These are phyloP conservation scores for Leguminivora glycinivorella DNA, from an alignment of 1,140 invertebrate genomes.

Conservation along the genomic window DNA sequence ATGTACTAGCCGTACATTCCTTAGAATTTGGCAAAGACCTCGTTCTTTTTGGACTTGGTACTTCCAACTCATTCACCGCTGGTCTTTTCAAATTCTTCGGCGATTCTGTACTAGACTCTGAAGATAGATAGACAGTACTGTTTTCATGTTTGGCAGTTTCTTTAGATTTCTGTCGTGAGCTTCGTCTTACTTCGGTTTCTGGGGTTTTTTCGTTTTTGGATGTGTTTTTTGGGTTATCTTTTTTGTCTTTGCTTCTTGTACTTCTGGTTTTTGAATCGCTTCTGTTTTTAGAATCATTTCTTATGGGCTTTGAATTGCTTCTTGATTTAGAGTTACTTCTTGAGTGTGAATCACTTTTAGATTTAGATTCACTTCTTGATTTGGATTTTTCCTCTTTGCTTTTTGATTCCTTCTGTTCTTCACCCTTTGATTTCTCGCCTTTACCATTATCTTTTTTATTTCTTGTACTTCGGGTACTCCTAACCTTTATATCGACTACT, in stretches of 20 bases:
- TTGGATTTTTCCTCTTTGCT: constrained; percentile 22
- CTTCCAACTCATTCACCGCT: constrained; percentile 32
- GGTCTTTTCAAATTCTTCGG: constrained; percentile 44
- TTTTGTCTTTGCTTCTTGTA: constrained; percentile 8
- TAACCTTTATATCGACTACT: constrained; percentile 12
- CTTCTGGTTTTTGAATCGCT: not conserved
- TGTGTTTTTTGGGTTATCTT: constrained; percentile 21
- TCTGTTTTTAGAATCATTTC: not conserved
- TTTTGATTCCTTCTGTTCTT: constrained; percentile 15
- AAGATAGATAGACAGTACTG: constrained; percentile 54
- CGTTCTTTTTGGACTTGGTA: constrained; percentile 47
- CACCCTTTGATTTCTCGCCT: constrained; percentile 28
- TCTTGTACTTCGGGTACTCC: constrained; percentile 31
- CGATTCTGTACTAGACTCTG: constrained; percentile 42
- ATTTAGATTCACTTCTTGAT: constrained; percentile 27
- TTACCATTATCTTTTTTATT: constrained; percentile 28
- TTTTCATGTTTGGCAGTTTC: constrained; percentile 39
- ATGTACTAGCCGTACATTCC: constrained; percentile 25
- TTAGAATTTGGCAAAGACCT: constrained; percentile 34
- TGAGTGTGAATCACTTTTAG: not conserved
- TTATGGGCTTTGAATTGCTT: not conserved
- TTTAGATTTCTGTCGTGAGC: constrained; percentile 27
- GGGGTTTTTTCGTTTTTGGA: constrained; percentile 26
- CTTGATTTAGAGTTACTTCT: constrained; percentile 16
- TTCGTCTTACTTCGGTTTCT: constrained; percentile 26